These are phyloP conservation scores for Orchestia grillus DNA, from an alignment of 1,140 invertebrate genomes.

Conservation along the genomic window DNA sequence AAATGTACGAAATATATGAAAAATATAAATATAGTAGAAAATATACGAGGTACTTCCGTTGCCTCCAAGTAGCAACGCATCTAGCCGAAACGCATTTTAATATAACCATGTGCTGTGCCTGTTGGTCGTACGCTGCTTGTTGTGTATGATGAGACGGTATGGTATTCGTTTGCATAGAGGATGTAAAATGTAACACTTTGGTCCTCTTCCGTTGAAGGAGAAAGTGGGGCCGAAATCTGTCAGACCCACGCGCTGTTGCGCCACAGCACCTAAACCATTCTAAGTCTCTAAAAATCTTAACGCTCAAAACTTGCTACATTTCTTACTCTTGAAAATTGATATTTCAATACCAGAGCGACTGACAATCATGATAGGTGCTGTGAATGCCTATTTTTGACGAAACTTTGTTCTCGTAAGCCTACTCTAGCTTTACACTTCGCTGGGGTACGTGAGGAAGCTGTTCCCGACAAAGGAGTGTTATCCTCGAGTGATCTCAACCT, in stretches of 20 bases:
- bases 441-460: not conserved
- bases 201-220: not conserved
- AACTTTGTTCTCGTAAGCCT: not conserved
- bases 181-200: not conserved
- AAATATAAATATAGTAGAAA: not conserved
- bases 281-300: not conserved
- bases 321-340: not conserved
- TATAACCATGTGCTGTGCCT: not conserved
- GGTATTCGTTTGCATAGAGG: not conserved
- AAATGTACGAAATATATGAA: no score
- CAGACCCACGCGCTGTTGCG: not conserved
- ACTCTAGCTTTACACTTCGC: not conserved
- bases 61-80: not conserved
- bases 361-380: not conserved
- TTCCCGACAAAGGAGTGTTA: no score
- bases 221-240: not conserved
- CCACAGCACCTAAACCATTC: not conserved
- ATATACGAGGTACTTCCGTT: not conserved
- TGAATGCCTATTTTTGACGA: not conserved
- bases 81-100: not conserved
- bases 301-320: not conserved
- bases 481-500: no score
- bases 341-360: not conserved
- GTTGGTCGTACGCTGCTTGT: not conserved
- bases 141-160: not conserved